These are phyloP conservation scores for Lycopodina hypogea DNA, from an alignment of 37 sponge, comb jelly and placozoan species.

Conservation along the genomic window DNA sequence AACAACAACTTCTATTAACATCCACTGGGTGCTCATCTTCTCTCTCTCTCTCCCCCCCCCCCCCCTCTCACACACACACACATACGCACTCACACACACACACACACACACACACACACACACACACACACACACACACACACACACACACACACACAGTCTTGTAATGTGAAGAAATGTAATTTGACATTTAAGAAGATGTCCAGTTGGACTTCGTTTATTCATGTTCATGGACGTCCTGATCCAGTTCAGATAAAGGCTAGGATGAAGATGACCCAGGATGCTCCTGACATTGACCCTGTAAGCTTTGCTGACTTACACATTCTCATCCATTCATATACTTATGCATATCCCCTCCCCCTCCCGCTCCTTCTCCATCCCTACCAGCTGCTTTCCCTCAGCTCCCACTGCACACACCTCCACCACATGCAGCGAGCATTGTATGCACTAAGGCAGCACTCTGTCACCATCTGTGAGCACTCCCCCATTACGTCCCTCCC, in stretches of 20 bases:
- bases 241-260: constrained; percentile 41
- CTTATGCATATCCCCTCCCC: neutral
- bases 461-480: constrained; percentile 14
- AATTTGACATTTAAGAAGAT: constrained; percentile 50
- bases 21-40: too few species aligned
- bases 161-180: neutral
- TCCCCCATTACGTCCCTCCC: constrained; percentile 33
- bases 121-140: too few species aligned
- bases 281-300: constrained; percentile 17
- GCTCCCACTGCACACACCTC: constrained; percentile 49
- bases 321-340: neutral
- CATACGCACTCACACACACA: too few species aligned
- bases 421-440: constrained; percentile 30
- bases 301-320: constrained; percentile 15
- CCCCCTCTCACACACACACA: too few species aligned
- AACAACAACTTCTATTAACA: too few species aligned
- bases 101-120: too few species aligned
- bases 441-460: constrained; percentile 74
- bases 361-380: constrained; percentile 7
- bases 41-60: too few species aligned
- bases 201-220: constrained; percentile 49
- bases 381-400: constrained; percentile 40
- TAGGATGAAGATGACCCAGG: constrained; percentile 24
- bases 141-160: too few species aligned
- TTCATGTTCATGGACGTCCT: constrained; percentile 21